A percentile compares a stretch with the other conserved stretches of the same genome.
Evolutionary conservation across 2,113 vertebrate genomes (phyloP).

Genomic region (Harpagus bidentatus): DNA sequence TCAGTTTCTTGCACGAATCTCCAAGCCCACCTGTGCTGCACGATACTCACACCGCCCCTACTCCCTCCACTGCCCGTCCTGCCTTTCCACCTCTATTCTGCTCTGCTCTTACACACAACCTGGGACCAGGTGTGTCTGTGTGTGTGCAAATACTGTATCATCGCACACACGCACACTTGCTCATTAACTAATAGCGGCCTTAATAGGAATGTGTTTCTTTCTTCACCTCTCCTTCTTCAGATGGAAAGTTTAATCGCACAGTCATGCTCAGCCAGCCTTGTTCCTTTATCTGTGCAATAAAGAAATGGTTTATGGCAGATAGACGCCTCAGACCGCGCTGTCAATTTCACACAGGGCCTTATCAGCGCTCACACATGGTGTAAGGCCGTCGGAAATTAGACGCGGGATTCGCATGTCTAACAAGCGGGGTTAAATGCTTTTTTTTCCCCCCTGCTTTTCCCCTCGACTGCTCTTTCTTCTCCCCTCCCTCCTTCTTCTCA

Average conservation of each 20-base stretch:
- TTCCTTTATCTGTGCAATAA: constrained; percentile 57
- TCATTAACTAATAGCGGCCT: constrained; percentile 21
- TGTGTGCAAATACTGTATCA: not conserved
- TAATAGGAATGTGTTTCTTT: not conserved
- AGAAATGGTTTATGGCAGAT: constrained; percentile 31
- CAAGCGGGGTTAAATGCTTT: constrained; percentile 53
- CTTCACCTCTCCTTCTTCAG: not conserved
- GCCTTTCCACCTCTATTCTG: not conserved
- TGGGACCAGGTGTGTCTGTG: not conserved
- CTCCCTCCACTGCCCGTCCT: not conserved
- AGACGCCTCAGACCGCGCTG: constrained; percentile 12
- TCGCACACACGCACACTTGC: not conserved
- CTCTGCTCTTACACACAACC: not conserved
- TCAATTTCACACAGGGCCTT: constrained; percentile 65
- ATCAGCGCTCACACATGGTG: constrained; percentile 58
- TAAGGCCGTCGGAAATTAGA: constrained; percentile 44
- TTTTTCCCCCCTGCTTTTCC: not conserved
- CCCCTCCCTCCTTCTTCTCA: not conserved
- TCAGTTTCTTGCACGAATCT: not conserved
- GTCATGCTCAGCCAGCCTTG: constrained; percentile 28
- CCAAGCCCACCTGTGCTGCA: not conserved
- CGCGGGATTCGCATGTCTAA: constrained; percentile 34
- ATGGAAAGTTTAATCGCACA: constrained; percentile 8
- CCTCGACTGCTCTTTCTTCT: not conserved
- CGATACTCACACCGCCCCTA: rapidly evolving